phyloP scores from a whole-genome alignment of 2,888 invertebrate genomes.

The Cenopis cana region DNA sequence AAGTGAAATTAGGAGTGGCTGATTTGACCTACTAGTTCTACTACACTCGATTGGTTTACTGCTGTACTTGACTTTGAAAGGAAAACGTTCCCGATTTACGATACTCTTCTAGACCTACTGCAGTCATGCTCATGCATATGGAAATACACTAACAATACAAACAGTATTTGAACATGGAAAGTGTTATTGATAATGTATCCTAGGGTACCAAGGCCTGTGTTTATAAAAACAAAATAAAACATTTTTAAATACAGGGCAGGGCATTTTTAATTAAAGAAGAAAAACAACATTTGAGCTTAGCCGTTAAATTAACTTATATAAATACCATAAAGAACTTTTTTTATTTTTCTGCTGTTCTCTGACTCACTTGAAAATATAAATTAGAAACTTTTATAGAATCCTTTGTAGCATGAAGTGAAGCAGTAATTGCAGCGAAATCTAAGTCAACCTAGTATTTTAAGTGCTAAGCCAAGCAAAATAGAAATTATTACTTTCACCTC shows the following conservation, averaged over 20 bases:
- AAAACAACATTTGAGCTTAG: neutral
- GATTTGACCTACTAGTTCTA: slow-evolving; percentile 34
- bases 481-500: slow-evolving; percentile 22
- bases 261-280: too few relatives aligned
- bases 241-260: too few relatives aligned
- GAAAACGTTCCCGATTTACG: neutral
- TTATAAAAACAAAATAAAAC: neutral
- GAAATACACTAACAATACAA: neutral
- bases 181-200: neutral
- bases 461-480: slow-evolving; percentile 14
- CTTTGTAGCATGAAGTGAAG: neutral
- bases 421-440: slow-evolving; percentile 10
- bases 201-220: neutral
- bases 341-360: neutral
- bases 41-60: slow-evolving; percentile 20
- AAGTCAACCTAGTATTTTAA: slow-evolving; percentile 9
- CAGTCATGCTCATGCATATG: neutral
- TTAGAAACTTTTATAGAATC: neutral
- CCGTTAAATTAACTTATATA: neutral
- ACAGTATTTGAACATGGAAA: neutral
- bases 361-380: neutral
- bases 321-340: neutral
- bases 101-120: neutral
- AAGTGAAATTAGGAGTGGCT: slow-evolving; percentile 37
- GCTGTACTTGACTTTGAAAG: slow-evolving; percentile 30